phyloP scores from a whole-genome alignment of 2,888 invertebrate species.

The Perizoma affinitatum region DNA sequence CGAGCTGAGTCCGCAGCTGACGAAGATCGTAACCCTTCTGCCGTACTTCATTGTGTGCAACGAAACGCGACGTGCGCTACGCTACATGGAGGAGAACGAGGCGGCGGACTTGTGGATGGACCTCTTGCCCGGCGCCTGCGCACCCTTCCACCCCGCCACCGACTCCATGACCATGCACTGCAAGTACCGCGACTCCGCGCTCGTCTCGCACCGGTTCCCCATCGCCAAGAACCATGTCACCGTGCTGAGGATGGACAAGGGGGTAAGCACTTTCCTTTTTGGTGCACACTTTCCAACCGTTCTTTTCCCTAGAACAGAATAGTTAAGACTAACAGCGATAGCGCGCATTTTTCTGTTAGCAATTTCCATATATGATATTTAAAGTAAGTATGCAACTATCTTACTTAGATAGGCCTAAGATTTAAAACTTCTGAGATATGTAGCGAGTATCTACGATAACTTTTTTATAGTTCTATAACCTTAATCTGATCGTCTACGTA shows the following conservation, averaged over 20 bases:
- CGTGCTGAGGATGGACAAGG: constrained; percentile 92
- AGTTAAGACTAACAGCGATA: no score
- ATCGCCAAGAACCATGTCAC: constrained; percentile 88
- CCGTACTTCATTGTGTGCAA: constrained; percentile 92
- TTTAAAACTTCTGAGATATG: no score
- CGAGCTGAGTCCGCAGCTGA: constrained; percentile 88
- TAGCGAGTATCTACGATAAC: no score
- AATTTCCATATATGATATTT: no score
- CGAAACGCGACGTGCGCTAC: constrained; percentile 83
- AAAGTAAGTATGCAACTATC: no score
- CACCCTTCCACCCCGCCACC: constrained; percentile 92
- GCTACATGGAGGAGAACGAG: constrained; percentile 94
- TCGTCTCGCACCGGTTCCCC: constrained; percentile 90
- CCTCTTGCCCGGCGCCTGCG: constrained; percentile 87
- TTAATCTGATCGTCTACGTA: no score
- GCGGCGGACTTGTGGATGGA: constrained; percentile 93
- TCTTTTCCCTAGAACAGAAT: no score
- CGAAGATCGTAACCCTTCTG: constrained; percentile 90
- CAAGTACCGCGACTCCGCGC: constrained; percentile 89
- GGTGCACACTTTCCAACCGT: no score
- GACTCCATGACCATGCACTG: constrained; percentile 92
- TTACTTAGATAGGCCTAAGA: no score
- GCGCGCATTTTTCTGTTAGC: no score
- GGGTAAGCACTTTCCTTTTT: constrained; percentile 83
- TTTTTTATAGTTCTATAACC: no score